These are phyloP conservation scores for Solenopsis fugax DNA, from an alignment of 1,140 invertebrate species.

Conservation along the genomic window DNA sequence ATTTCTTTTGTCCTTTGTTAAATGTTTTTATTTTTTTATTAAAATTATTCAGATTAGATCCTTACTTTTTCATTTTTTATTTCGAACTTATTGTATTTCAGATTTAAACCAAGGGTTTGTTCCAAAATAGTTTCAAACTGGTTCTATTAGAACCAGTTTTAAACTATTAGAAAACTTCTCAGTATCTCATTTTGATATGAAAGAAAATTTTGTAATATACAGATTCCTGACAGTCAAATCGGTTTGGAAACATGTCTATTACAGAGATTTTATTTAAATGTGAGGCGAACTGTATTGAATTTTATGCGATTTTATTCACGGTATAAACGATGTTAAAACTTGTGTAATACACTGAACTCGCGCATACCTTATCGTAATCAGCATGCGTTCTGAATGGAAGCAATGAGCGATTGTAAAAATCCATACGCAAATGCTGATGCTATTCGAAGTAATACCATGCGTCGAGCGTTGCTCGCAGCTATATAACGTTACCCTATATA, in stretches of 20 bases:
- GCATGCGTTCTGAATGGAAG: not conserved
- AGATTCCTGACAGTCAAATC: no score
- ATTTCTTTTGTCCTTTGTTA: no score
- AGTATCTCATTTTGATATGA: no score
- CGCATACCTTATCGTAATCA: not conserved
- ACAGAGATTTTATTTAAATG: not conserved
- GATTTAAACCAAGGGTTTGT: no score
- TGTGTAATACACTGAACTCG: not conserved
- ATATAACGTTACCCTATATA: constrained; percentile 7
- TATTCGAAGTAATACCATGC: constrained; percentile 11
- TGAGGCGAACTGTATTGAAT: not conserved
- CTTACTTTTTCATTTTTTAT: no score
- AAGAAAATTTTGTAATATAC: no score
- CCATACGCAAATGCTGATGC: not conserved
- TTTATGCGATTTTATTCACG: constrained; percentile 19
- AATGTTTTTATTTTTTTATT: no score
- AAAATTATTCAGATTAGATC: no score
- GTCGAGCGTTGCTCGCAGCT: constrained; percentile 22
- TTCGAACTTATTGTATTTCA: no score
- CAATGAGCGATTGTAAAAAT: constrained; percentile 49
- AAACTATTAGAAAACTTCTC: no score
- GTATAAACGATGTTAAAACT: constrained; percentile 8
- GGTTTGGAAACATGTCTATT: not conserved
- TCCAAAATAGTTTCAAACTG: no score
- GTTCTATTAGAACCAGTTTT: no score